These are phyloP conservation scores for Bhutanitis thaidina DNA, from an alignment of 2,888 invertebrate species.

Conservation along the genomic window DNA sequence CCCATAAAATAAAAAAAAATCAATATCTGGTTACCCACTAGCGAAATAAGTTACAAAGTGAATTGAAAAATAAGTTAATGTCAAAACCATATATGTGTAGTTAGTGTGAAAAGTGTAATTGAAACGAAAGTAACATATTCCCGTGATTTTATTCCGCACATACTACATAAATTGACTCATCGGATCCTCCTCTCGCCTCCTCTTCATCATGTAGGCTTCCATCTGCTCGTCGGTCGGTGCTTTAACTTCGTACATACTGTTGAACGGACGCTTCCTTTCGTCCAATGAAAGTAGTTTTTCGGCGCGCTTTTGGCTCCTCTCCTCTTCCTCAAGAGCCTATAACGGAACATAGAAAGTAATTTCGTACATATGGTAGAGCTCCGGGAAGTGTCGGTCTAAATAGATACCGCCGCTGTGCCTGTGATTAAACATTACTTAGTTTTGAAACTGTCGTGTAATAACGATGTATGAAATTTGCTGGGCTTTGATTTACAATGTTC, in stretches of 20 bases:
- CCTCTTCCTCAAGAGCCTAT: slow-evolving; percentile 83
- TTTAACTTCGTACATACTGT: slow-evolving; percentile 91
- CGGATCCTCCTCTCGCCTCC: slow-evolving; percentile 92
- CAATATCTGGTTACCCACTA: too few relatives aligned
- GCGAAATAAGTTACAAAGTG: too few relatives aligned
- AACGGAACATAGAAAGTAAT: background rate
- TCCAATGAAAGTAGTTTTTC: slow-evolving; percentile 85
- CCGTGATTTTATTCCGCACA: slow-evolving; percentile 23
- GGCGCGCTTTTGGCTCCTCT: slow-evolving; percentile 79
- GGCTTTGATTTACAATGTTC: too few relatives aligned
- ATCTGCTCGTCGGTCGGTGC: slow-evolving; percentile 95
- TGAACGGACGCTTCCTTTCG: slow-evolving; percentile 95
- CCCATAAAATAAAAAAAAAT: too few relatives aligned
- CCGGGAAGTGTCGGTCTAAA: too few relatives aligned
- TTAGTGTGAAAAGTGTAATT: background rate
- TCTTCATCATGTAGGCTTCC: slow-evolving; percentile 95
- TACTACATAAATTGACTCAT: slow-evolving; percentile 87
- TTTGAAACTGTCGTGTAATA: too few relatives aligned
- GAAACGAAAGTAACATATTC: background rate
- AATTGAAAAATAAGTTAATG: too few relatives aligned
- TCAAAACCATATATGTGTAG: too few relatives aligned
- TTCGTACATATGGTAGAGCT: too few relatives aligned
- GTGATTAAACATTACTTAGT: too few relatives aligned
- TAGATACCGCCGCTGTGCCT: too few relatives aligned
- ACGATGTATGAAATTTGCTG: too few relatives aligned